phyloP scores from a whole-genome alignment of 2,113 vertebrate species.

The Isurus oxyrinchus region DNA sequence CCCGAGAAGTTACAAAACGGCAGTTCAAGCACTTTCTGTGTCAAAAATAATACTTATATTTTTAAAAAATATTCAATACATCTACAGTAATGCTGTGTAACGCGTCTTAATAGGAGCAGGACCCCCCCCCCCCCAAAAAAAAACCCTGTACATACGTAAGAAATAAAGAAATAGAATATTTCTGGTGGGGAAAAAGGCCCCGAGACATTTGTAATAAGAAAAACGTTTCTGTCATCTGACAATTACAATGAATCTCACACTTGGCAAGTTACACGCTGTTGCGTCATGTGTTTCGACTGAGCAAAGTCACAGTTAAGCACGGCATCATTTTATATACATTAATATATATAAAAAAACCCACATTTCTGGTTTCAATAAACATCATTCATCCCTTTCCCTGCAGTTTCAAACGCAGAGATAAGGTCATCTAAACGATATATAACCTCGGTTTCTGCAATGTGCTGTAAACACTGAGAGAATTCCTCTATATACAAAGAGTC shows the following conservation, averaged over 20 bases:
- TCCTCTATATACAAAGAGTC: slow-evolving; percentile 31
- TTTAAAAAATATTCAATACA: neutral
- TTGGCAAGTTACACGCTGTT: slow-evolving; percentile 25
- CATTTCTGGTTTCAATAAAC: neutral
- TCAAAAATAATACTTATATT: slow-evolving; percentile 23
- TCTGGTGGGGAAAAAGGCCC: neutral
- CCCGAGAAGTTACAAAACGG: neutral
- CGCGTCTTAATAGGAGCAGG: neutral
- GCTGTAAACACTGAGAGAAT: slow-evolving; percentile 25
- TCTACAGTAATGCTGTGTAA: slow-evolving; percentile 4
- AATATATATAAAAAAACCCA: neutral
- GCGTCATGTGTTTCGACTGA: slow-evolving; percentile 30
- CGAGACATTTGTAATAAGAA: slow-evolving; percentile 9
- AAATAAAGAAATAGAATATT: slow-evolving; percentile 10
- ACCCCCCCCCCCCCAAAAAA: neutral
- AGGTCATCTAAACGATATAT: slow-evolving; percentile 10
- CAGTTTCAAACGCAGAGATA: slow-evolving; percentile 4
- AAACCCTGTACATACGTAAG: neutral
- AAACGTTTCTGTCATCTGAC: neutral
- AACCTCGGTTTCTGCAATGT: slow-evolving; percentile 21
- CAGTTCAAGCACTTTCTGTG: neutral
- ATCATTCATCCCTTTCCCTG: neutral
- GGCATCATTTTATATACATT: slow-evolving; percentile 14
- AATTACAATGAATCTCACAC: slow-evolving; percentile 25
- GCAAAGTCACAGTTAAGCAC: slow-evolving; percentile 13